Base-by-base conservation (phyloP, 2,888 invertebrate genomes). In the Calephelis perditalis region DNA sequence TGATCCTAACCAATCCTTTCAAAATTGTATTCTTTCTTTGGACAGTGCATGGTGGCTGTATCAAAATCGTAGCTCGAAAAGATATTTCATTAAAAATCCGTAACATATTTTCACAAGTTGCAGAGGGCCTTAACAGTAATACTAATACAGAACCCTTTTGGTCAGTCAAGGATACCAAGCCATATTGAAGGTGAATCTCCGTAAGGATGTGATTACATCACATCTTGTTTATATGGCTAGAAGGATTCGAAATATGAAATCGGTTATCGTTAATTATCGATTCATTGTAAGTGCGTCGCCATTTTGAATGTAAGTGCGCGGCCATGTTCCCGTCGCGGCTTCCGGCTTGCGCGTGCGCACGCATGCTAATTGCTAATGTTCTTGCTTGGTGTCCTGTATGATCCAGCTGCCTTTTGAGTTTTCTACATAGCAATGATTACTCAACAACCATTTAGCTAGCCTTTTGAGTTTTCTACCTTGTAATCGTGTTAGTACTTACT, bases 261-360 rank as follows among this genome's bases (percentile, higher is more conserved):
- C 82, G 81, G 79, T 82, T 84, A 83, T 87, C 82, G 77, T 83
- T 86, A 84, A 89, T 90, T 89, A 88, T 87, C 81, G 86, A 88
- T 89, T 89, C 73, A 72, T 68, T 69, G 72, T 72, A 69, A 68
- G 73, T 84, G 73, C 81, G 78, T 77, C 75, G 86, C 87, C 88
- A 89, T 87, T 76, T 86, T 87, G 87, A 82, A 79, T 84, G 79
- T 80, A 75, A 81, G 81, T 79, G 78, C 76, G 77, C 81, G 79
- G 81, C 82, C 82, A 82, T 82, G 83, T 86, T 88, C 79, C 79
- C 78, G 79, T 76, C 76, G 76, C 81, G 85, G 81, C 85, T 89
- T 90, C 90, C 89, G 89, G 84, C 82, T 80, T 66, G 81, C 79
- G 89, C 87, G 84, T 84, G 85, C 74, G 76, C 68, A 64, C 73